phyloP scores from a whole-genome alignment of 2,797 vertebrate genomes.

The Acanthis flammea region DNA sequence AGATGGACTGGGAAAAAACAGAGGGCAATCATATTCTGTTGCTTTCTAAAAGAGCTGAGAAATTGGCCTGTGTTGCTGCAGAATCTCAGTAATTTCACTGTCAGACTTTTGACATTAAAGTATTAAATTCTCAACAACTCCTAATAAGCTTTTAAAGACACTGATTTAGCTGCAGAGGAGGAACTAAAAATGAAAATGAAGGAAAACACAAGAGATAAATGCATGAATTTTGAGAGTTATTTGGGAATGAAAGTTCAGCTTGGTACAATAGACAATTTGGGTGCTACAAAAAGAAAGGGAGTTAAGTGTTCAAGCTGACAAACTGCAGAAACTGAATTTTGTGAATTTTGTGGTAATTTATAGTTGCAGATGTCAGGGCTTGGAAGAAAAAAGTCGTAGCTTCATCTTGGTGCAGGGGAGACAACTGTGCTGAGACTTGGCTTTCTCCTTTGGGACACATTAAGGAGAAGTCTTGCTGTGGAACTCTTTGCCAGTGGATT shows the following conservation, averaged over 20 bases:
- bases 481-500: neutral
- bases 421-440: neutral
- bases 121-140: neutral
- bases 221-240: neutral
- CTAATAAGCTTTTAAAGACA: neutral
- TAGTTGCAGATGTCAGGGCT: neutral
- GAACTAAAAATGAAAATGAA: neutral
- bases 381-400: neutral
- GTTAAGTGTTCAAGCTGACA: neutral
- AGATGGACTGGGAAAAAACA: slow-evolving; percentile 1
- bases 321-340: neutral
- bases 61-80: neutral
- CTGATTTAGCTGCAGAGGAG: neutral
- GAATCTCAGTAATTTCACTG: neutral
- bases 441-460: neutral
- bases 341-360: neutral
- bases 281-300: neutral
- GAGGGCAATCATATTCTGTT: neutral
- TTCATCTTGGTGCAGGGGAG: neutral
- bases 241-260: neutral
- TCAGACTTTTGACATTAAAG: neutral
- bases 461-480: neutral
- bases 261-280: neutral
- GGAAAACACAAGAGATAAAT: neutral
- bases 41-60: neutral